Evolutionary conservation across 2,113 vertebrate genomes (phyloP), one percentile per base, ranked within the genome.

Genomic region (Indicator maculatus): DNA sequence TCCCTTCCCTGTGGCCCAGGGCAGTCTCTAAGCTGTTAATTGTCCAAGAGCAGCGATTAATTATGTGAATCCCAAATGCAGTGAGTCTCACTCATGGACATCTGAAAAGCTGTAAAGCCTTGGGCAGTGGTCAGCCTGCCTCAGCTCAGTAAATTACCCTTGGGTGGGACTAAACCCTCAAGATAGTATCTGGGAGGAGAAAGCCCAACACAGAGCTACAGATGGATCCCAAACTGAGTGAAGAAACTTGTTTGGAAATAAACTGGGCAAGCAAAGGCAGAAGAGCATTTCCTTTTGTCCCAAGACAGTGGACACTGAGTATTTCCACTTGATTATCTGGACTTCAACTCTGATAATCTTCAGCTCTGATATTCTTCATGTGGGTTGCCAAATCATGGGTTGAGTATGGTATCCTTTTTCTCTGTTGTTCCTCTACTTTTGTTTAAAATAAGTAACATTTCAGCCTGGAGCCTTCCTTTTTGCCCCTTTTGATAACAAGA

Each of bases 391-490:
- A 53, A 72, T 90, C 69, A 13, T 28, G 12, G 18, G 24, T n/a
- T 38, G 64, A 82, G 31, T 45, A 28, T 1, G 3, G 31, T 71
- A 59, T 56, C 24, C 41, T 69, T 89, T 74, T 63, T 67, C 39
- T 96, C 56, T 79, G 75, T 45, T 67, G 20, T 93, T 85, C 69
- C 47, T 81, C 70, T 70, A 26, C 52, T 85, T 88, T 44, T 14
- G 24, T 84, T 39, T 41, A 12, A 94, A 95, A 17, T 6, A 31
- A 86, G 30, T 75, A 39, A 41, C 65, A 87, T 92, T 79, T 88
- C 88, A 84, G 20, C 27, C 0, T 2, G 47, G 61, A 93, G 9
- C 61, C 76, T 70, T 88, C 81, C 50, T 50, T 86, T 86, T 78
- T 13, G 11, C 13, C 36, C 27, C 58, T 55, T 67, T 90, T n/a